A percentile compares a stretch with the other conserved stretches of the same genome.
Evolutionary conservation across 2,888 invertebrate species (phyloP).

Genomic region (Eumacrocentrus americanus): DNA sequence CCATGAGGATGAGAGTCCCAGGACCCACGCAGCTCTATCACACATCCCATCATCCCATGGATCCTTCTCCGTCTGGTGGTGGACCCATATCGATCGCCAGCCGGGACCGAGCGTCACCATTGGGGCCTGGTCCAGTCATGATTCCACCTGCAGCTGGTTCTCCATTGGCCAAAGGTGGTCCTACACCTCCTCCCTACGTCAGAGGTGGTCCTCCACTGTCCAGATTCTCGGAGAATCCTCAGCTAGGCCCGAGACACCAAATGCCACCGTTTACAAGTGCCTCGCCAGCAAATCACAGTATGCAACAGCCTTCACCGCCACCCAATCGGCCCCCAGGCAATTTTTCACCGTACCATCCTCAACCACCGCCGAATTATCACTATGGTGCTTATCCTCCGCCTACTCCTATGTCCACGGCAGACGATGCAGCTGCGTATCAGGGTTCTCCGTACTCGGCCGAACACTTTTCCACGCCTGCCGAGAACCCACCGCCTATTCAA

Average conservation of each 20-base stretch:
- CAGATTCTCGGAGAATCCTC: constrained; percentile 46
- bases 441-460: constrained; percentile 56
- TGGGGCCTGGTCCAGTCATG: constrained; percentile 52
- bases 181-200: constrained; percentile 57
- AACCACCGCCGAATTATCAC: constrained; percentile 62
- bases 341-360: constrained; percentile 62
- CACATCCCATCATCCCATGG: constrained; percentile 63
- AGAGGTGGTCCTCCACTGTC: constrained; percentile 56
- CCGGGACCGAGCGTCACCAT: constrained; percentile 49
- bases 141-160: constrained; percentile 59
- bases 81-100: constrained; percentile 62
- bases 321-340: constrained; percentile 56
- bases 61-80: constrained; percentile 66
- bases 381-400: constrained; percentile 62
- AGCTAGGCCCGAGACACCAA: constrained; percentile 46
- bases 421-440: constrained; percentile 61
- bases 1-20: constrained; percentile 56
- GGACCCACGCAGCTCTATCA: constrained; percentile 60
- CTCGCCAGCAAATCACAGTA: constrained; percentile 47
- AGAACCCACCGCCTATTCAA: constrained; percentile 39
- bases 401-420: constrained; percentile 58
- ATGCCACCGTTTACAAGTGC: constrained; percentile 55
- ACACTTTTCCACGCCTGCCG: constrained; percentile 43
- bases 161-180: constrained; percentile 56
- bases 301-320: constrained; percentile 59